Evolutionary conservation across 2,888 invertebrate genomes (phyloP).

Genomic region (Schrankia costaestrigalis): DNA sequence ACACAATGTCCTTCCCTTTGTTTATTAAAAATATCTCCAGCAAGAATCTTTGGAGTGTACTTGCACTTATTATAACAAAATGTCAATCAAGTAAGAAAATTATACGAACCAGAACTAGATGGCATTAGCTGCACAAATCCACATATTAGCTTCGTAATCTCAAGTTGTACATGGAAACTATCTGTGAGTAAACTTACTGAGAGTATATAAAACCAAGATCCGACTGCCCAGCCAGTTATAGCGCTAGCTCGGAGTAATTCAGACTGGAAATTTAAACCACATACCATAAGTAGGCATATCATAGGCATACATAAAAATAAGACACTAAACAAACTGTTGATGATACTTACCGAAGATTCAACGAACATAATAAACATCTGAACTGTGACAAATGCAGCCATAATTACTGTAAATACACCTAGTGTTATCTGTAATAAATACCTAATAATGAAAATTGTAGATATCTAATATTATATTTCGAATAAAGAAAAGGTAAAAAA

Average conservation of each 20-base stretch:
- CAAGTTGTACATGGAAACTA: slow-evolving; percentile 47
- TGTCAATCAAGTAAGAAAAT: too few species aligned
- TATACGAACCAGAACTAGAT: slow-evolving; percentile 39
- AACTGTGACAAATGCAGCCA: slow-evolving; percentile 48
- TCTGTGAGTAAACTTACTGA: slow-evolving; percentile 33
- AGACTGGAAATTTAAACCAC: slow-evolving; percentile 27
- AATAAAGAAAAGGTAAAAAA: too few species aligned
- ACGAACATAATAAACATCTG: slow-evolving; percentile 45
- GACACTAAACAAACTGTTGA: not conserved
- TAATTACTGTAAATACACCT: slow-evolving; percentile 29
- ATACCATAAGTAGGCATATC: not conserved
- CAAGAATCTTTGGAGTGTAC: too few species aligned
- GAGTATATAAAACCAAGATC: slow-evolving; percentile 41
- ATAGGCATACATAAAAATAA: not conserved
- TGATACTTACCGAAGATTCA: slow-evolving; percentile 37
- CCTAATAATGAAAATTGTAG: slow-evolving; percentile 2
- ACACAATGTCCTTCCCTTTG: too few species aligned
- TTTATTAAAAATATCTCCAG: too few species aligned
- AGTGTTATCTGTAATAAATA: slow-evolving; percentile 33
- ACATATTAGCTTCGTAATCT: slow-evolving; percentile 56
- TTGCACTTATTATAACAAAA: too few species aligned
- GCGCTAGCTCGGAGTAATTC: slow-evolving; percentile 36
- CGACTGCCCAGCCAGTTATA: slow-evolving; percentile 40
- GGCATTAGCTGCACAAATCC: slow-evolving; percentile 53
- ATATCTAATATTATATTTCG: too few species aligned